These are phyloP conservation scores for Seira sanloemensis DNA, from an alignment of 2,888 invertebrate genomes.

Conservation along the genomic window DNA sequence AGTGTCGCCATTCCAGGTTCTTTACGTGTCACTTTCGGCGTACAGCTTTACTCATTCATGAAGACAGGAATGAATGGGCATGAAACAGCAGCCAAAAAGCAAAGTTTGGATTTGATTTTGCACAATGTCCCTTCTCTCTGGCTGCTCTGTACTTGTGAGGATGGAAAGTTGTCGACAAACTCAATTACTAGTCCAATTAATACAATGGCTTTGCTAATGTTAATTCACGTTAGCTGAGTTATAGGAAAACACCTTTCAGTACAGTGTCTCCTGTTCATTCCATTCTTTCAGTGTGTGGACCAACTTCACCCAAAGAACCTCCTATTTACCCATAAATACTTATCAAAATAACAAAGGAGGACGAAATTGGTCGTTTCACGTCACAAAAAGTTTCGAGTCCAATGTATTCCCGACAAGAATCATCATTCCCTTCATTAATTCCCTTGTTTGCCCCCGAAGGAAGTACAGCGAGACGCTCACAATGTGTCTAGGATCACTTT, in stretches of 20 bases:
- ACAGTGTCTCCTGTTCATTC: background rate
- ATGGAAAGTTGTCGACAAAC: constrained; percentile 11
- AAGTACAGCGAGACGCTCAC: background rate
- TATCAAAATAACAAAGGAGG: background rate
- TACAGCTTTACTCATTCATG: background rate
- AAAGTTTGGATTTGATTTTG: background rate
- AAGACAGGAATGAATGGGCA: constrained; percentile 7
- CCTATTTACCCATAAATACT: background rate
- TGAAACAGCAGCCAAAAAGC: background rate
- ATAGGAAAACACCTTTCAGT: background rate
- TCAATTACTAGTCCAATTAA: constrained; percentile 59
- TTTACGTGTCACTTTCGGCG: background rate
- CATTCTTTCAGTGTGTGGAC: background rate
- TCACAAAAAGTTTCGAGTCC: background rate
- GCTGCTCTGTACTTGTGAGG: background rate
- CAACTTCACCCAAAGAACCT: background rate
- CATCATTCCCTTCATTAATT: constrained; percentile 19
- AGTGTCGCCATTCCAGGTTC: background rate
- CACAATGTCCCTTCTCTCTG: no score
- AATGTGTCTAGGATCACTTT: constrained; percentile 14
- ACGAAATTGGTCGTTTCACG: constrained; percentile 1
- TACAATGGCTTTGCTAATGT: constrained; percentile 2
- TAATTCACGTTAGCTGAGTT: background rate
- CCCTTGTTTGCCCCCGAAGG: background rate
- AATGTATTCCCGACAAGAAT: constrained; percentile 9